A percentile compares a stretch with the other conserved stretches of the same genome.
Evolutionary conservation across 2,888 invertebrate species (phyloP).

Genomic region (Spialia ferax): DNA sequence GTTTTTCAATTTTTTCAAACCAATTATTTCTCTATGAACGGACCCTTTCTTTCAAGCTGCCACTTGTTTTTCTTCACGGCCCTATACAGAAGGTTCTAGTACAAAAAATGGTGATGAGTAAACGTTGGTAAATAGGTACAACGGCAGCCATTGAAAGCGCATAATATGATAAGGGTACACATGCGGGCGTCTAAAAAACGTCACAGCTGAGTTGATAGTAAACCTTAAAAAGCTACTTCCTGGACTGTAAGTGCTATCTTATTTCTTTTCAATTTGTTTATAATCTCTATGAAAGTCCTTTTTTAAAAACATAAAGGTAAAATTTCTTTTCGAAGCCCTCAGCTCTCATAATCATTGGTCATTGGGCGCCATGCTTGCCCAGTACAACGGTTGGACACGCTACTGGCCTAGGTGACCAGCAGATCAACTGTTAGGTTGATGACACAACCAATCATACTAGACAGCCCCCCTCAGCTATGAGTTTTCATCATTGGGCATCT

Average conservation of each 20-base stretch:
- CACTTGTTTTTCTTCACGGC: constrained; percentile 2
- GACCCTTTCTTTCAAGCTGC: constrained; percentile 2
- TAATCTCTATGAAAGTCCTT: too few species aligned
- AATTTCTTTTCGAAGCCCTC: constrained; percentile 18
- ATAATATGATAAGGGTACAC: neutral
- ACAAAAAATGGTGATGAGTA: neutral
- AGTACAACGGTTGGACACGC: constrained; percentile 18
- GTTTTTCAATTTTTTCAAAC: constrained; percentile 1
- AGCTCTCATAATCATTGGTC: constrained; percentile 40
- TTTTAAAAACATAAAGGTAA: neutral
- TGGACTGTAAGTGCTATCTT: neutral
- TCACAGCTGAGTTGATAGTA: constrained; percentile 8
- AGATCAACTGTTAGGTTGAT: constrained; percentile 8
- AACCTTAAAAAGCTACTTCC: neutral
- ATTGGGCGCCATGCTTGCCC: constrained; percentile 29
- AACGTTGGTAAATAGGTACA: neutral
- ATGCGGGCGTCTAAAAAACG: neutral
- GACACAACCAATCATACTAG: constrained; percentile 20
- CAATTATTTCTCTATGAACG: constrained; percentile 8
- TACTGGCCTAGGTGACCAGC: constrained; percentile 11
- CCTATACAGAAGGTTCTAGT: neutral
- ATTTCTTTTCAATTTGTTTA: too few species aligned
- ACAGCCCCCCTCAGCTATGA: constrained; percentile 28
- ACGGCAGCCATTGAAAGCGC: constrained; percentile 1
- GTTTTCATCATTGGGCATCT: constrained; percentile 31